phyloP scores from a whole-genome alignment of 2,113 vertebrate species.

The Tachuris rubrigastra region DNA sequence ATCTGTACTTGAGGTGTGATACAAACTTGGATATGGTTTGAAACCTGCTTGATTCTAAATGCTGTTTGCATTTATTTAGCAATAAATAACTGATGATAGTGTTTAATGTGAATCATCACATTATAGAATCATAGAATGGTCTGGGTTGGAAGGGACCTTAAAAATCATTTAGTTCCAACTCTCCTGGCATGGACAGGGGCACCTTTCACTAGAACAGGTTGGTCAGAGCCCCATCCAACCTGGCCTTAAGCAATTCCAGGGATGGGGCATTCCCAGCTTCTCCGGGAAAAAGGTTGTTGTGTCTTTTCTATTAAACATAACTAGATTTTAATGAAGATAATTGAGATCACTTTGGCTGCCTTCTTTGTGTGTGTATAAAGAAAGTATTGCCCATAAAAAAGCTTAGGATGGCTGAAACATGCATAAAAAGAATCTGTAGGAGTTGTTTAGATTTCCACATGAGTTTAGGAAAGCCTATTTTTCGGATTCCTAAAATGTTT shows the following conservation, averaged over 20 bases:
- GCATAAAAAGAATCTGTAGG: not conserved
- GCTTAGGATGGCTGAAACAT: not conserved
- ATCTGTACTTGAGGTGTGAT: not conserved
- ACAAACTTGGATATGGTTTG: not conserved
- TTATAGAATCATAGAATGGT: not conserved
- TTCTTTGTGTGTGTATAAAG: not conserved
- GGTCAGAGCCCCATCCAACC: not conserved
- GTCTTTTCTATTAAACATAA: not conserved
- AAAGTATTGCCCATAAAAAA: not conserved
- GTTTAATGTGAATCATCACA: not conserved
- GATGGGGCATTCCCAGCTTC: not conserved
- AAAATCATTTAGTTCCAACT: not conserved
- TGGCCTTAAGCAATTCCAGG: not conserved
- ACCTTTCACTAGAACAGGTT: not conserved
- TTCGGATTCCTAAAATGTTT: not conserved
- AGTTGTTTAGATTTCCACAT: not conserved
- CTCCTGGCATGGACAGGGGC: not conserved
- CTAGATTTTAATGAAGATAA: not conserved
- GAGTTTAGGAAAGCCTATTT: not conserved
- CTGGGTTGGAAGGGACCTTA: not conserved
- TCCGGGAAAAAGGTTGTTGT: not conserved
- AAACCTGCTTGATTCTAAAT: not conserved
- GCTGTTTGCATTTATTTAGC: not conserved
- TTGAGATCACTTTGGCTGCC: not conserved
- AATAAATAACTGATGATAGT: not conserved